A percentile compares a stretch with the other conserved stretches of the same genome.
phyloP scores from a whole-genome alignment of 1,140 invertebrate species.

The Wasmannia auropunctata region DNA sequence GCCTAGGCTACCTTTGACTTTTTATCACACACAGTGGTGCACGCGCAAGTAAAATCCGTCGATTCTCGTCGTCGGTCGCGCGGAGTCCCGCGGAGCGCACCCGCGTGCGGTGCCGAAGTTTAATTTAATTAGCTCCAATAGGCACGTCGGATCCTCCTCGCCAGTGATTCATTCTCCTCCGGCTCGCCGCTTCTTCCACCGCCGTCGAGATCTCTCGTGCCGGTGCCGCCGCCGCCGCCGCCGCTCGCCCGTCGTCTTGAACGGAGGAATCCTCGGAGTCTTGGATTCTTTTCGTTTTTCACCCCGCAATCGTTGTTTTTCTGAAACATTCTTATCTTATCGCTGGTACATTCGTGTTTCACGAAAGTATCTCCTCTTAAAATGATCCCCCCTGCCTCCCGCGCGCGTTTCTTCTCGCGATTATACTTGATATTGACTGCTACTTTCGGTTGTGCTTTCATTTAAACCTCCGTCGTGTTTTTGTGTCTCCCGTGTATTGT shows the following conservation, averaged over 20 bases:
- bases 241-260: conserved; percentile 3
- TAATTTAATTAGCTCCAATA: neutral
- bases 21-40: conserved; percentile 4
- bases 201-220: neutral
- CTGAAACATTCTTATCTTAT: conserved; percentile 49
- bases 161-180: neutral
- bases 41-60: conserved; percentile 1
- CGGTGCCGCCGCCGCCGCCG: neutral
- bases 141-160: neutral
- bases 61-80: neutral
- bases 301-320: conserved; percentile 47
- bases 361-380: conserved; percentile 20
- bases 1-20: conserved; percentile 4
- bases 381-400: neutral
- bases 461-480: neutral
- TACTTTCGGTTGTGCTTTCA: neutral
- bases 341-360: neutral
- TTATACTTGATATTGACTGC: neutral
- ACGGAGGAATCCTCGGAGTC: too few species aligned
- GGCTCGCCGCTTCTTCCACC: neutral
- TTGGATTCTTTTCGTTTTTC: conserved; percentile 17
- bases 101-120: too few species aligned
- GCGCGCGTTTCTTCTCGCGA: neutral
- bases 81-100: too few species aligned
- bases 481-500: neutral